Percentiles rank a stretch among this genome's conserved stretches.
phyloP scores from a whole-genome alignment of 1,140 invertebrate genomes.

The Bathynomus jamesi region DNA sequence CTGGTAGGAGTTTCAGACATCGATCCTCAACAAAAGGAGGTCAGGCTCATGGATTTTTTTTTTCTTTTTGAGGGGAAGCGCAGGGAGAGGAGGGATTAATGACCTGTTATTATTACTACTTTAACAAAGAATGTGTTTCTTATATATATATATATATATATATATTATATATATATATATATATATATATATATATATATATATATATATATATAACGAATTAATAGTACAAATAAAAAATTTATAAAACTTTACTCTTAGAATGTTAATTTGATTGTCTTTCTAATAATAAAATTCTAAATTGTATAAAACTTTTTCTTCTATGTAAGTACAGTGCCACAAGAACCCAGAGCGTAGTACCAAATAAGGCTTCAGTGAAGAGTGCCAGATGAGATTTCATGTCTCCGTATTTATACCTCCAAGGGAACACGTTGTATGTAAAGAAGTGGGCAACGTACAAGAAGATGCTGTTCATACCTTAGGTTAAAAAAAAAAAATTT shows the following conservation, averaged over 20 bases:
- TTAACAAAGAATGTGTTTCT: too few species aligned
- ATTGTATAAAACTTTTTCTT: constrained; percentile 60
- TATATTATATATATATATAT: background rate
- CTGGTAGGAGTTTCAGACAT: too few species aligned
- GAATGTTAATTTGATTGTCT: too few species aligned
- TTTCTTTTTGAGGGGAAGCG: too few species aligned
- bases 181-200: background rate
- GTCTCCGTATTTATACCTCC: constrained; percentile 59
- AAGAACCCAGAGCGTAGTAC: constrained; percentile 67
- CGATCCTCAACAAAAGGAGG: too few species aligned
- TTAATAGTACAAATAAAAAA: too few species aligned
- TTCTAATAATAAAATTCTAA: constrained; percentile 42
- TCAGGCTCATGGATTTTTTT: too few species aligned
- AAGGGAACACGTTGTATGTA: constrained; percentile 70
- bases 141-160: background rate
- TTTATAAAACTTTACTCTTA: too few species aligned
- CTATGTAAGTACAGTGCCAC: constrained; percentile 61
- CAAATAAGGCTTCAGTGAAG: constrained; percentile 72
- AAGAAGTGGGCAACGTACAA: constrained; percentile 77
- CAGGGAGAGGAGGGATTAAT: too few species aligned
- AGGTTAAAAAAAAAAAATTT: constrained; percentile 12
- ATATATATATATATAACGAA: background rate
- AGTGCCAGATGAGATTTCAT: constrained; percentile 65
- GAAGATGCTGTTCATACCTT: constrained; percentile 81
- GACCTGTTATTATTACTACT: too few species aligned